phyloP scores from a whole-genome alignment of 2,888 invertebrate genomes.

The Ormyrus labotus region DNA sequence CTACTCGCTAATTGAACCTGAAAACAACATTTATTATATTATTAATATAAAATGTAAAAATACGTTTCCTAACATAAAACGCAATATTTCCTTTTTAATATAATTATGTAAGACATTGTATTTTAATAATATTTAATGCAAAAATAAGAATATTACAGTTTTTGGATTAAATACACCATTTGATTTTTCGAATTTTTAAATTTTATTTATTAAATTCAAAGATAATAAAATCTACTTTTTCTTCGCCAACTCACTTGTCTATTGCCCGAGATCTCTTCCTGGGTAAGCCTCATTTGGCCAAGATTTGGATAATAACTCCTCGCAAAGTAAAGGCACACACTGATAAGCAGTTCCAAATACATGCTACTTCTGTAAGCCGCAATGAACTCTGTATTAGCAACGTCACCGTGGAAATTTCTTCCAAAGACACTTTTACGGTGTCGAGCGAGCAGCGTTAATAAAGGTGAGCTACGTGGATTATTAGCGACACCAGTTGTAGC shows the following conservation, averaged over 20 bases:
- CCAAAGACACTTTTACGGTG: slow-evolving; percentile 89
- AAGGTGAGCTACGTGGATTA: slow-evolving; percentile 77
- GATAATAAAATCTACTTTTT: background rate
- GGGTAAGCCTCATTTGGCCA: slow-evolving; percentile 81
- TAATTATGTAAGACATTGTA: background rate
- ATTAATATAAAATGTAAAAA: background rate
- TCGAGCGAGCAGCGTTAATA: slow-evolving; percentile 82
- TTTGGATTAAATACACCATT: background rate
- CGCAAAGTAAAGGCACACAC: slow-evolving; percentile 87
- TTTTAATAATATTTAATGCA: background rate
- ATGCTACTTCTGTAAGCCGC: slow-evolving; percentile 86
- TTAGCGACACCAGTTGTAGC: slow-evolving; percentile 85
- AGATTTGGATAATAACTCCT: slow-evolving; percentile 87
- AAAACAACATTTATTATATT: slow-evolving; percentile 16
- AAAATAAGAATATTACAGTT: no score
- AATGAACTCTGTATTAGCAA: slow-evolving; percentile 80
- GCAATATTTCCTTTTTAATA: no score
- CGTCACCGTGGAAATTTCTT: slow-evolving; percentile 81
- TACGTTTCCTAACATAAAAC: no score
- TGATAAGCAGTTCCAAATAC: slow-evolving; percentile 87
- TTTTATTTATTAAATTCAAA: background rate
- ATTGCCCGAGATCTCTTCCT: slow-evolving; percentile 85
- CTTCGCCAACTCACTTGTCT: slow-evolving; percentile 75
- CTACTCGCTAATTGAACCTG: slow-evolving; percentile 86
- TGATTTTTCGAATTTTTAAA: background rate